Percentiles rank a stretch among this genome's conserved stretches.
Conservation (phyloP, 2,888 invertebrate species). For the Digitonthophagus gazella region DNA sequence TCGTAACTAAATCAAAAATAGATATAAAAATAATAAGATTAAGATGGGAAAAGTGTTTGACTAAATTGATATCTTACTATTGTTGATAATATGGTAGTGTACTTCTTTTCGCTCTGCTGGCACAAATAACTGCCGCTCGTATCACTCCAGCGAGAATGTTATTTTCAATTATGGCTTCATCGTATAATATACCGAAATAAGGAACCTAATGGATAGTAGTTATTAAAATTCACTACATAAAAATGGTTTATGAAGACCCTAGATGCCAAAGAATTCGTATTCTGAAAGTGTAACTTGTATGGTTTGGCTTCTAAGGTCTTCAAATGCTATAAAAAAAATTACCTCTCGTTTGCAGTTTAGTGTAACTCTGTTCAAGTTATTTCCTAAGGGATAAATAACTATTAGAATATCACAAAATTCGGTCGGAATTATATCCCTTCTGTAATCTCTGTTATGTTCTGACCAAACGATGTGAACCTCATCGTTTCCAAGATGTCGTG, state of each 20-base stretch:
- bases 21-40: background rate
- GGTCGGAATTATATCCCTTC: constrained; percentile 95
- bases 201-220: constrained; percentile 60
- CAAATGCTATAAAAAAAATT: no score
- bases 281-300: no score
- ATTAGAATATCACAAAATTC: constrained; percentile 99
- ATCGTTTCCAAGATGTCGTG: constrained; percentile 94
- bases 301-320: no score
- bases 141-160: constrained; percentile 80
- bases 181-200: constrained; percentile 94
- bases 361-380: constrained; percentile 83
- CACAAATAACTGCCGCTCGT: constrained; percentile 85
- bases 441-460: constrained; percentile 93
- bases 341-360: constrained; percentile 86
- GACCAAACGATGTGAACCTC: constrained; percentile 99
- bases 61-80: constrained; percentile 62
- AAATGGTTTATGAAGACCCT: no score
- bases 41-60: background rate
- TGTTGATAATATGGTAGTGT: constrained; percentile 88
- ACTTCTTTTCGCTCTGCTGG: constrained; percentile 87
- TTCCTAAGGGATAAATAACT: constrained; percentile 89
- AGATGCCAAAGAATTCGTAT: no score
- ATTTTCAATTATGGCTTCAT: constrained; percentile 80
- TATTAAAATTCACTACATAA: background rate
- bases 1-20: constrained; percentile 67